Conservation (phyloP, 2,113 vertebrate species). For the Podilymbus podiceps region DNA sequence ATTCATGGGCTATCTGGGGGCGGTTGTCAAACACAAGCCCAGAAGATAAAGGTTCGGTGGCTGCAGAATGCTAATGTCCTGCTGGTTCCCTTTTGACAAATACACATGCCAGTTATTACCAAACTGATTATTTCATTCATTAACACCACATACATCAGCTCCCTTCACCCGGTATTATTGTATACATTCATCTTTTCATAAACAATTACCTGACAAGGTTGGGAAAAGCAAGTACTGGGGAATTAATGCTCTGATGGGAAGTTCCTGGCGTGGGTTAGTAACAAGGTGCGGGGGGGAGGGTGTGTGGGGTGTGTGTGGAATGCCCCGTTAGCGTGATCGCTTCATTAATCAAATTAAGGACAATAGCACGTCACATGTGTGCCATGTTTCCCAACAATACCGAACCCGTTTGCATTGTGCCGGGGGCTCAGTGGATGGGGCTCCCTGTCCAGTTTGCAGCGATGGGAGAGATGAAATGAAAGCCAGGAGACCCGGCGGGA, state of each 20-base stretch:
- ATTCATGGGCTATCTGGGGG: constrained; percentile 74
- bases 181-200: constrained; percentile 75
- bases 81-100: constrained; percentile 61
- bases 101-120: constrained; percentile 69
- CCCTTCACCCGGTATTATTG: constrained; percentile 62
- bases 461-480: background rate
- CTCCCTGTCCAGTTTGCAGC: background rate
- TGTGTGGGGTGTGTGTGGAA: background rate
- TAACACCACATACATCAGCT: constrained; percentile 77
- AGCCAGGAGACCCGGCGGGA: background rate
- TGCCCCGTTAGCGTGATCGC: background rate
- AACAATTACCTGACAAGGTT: constrained; percentile 76
- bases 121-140: constrained; percentile 79
- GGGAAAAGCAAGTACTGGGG: constrained; percentile 13
- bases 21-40: constrained; percentile 70
- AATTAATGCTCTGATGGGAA: constrained; percentile 58
- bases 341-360: constrained; percentile 75
- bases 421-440: background rate
- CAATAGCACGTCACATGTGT: constrained; percentile 5
- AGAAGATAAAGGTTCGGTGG: constrained; percentile 65
- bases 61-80: constrained; percentile 73
- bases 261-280: constrained; percentile 19
- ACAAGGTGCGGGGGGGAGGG: constrained; percentile 21
- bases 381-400: background rate
- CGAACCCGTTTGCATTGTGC: background rate